A percentile compares a stretch with the other conserved stretches of the same genome.
These are phyloP conservation scores for Pollenia angustigena DNA, from an alignment of 2,888 invertebrate genomes.

Conservation along the genomic window DNA sequence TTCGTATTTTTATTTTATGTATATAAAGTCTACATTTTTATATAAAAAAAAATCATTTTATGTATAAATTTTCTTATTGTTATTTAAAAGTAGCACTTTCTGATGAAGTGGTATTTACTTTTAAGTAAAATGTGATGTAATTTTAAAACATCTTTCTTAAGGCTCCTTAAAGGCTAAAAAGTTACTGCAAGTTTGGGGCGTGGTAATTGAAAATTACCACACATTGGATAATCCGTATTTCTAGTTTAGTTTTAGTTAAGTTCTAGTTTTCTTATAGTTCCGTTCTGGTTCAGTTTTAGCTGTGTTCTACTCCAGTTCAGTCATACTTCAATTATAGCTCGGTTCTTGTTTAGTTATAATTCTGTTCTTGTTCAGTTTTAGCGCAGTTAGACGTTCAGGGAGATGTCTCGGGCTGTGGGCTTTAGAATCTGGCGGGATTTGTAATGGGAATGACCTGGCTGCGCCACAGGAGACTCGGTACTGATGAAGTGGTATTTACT, in stretches of 20 bases:
- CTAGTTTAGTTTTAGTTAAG: not conserved
- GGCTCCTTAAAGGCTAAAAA: not conserved
- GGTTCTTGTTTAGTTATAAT: too few species aligned
- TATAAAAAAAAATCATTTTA: slow-evolving; percentile 24
- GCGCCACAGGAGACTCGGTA: too few species aligned
- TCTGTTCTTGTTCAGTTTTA: too few species aligned
- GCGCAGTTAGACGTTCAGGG: too few species aligned
- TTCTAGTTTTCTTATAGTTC: too few species aligned
- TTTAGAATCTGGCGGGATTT: too few species aligned
- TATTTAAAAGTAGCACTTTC: slow-evolving; percentile 66
- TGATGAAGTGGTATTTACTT: slow-evolving; percentile 62
- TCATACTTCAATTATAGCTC: too few species aligned
- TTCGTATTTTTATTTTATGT: slow-evolving; percentile 2
- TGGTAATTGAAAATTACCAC: not conserved
- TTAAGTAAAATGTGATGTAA: slow-evolving; percentile 56
- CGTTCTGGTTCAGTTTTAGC: too few species aligned
- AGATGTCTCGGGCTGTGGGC: too few species aligned
- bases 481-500: slow-evolving; percentile 63
- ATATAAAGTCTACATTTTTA: slow-evolving; percentile 27
- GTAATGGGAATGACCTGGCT: too few species aligned
- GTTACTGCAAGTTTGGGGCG: not conserved
- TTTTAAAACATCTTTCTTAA: not conserved
- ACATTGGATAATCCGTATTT: not conserved
- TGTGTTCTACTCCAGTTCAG: too few species aligned
- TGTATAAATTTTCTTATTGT: slow-evolving; percentile 55